phyloP scores from a whole-genome alignment of 1,140 invertebrate species.

The Tribolium madens region DNA sequence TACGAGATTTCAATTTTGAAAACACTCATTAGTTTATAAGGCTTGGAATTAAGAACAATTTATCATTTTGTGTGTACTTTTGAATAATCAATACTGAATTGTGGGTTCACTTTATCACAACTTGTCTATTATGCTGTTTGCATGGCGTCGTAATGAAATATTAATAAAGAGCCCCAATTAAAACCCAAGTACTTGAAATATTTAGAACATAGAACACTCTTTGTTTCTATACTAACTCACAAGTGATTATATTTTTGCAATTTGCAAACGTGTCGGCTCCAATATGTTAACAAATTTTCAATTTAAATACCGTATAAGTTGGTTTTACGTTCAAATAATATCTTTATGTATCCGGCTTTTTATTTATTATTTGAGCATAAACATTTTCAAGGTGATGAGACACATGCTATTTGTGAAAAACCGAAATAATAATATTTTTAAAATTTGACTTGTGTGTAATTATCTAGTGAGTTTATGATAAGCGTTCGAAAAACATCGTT shows the following conservation, averaged over 20 bases:
- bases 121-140: too few species aligned
- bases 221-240: not conserved
- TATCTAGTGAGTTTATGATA: conserved; percentile 28
- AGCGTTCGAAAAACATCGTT: not conserved
- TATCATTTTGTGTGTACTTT: not conserved
- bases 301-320: conserved; percentile 21
- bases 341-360: conserved; percentile 44
- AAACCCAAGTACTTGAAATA: not conserved
- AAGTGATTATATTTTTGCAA: not conserved
- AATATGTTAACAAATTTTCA: conserved; percentile 26
- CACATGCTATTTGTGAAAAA: conserved; percentile 37
- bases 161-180: not conserved
- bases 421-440: conserved; percentile 40
- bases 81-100: not conserved
- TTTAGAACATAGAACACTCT: not conserved
- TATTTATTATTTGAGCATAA: conserved; percentile 40
- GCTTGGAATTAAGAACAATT: not conserved
- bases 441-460: conserved; percentile 22
- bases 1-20: not conserved
- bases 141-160: not conserved
- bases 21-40: too few species aligned
- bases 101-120: not conserved
- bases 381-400: conserved; percentile 44
- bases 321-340: conserved; percentile 36
- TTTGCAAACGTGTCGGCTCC: not conserved